Base-by-base conservation (phyloP, 1,140 invertebrate species). In the Drosophila kanapiae region DNA sequence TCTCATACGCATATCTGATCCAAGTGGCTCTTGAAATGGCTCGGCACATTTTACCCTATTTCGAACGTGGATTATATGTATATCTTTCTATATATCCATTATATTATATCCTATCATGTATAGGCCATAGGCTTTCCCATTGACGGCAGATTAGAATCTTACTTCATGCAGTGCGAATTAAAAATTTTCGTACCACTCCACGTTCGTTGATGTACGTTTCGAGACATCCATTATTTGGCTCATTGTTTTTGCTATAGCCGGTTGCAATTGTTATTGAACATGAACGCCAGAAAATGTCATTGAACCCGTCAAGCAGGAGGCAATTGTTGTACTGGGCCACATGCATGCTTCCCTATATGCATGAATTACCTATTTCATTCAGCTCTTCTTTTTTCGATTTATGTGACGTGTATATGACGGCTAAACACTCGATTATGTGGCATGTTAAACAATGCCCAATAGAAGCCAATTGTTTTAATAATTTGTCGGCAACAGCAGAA, bases 261-360 rank as follows among this genome's bases (percentile, higher is more conserved):
- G 58, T 57, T 91, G 65, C 75, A 81, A 75, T 64, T 83, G 77
- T 86, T 82, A 91, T 86, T 86, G 86, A 91, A 85, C 56, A 82
- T 79, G 40, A 70, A 70, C 75, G 51, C 40, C 27, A 56, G 61
- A 76, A 76, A 75, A 53, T 78, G 87, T 84, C 87, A 80, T 70
- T 86, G 87, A 91, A 87, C 87, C 62, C 56, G 49, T 49, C 18
- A 37, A 18, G 48, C 40, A 58, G 43, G 37, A 33, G 63, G 27
- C 70, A 70, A 68, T 79, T 82, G 79, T 74, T 72, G 18, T 40
- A 57, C 62, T 47, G 38, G 47, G 54, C 71, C 63, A 49, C 31
- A 74, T 82, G 75, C 76, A 74, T 80, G 42, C 67, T 23, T 85
- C 62, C 71, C 45, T 58, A 43, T 48, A 77, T 67, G 51, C 54